Conservation (phyloP, 2,888 invertebrate species). For the Melanostoma mellinum region DNA sequence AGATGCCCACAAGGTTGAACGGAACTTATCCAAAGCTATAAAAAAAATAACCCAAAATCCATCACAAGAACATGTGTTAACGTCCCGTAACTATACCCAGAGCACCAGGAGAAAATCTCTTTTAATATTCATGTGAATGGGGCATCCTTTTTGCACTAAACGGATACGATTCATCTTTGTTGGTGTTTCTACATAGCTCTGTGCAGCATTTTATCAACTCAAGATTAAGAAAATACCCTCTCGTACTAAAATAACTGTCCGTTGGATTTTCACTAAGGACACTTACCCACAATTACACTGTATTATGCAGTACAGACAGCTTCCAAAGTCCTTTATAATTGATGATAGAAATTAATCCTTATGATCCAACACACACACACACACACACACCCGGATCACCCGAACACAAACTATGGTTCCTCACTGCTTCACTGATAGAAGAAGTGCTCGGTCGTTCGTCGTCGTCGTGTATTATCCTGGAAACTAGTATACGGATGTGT, state of each 20-base stretch:
- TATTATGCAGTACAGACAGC: slow-evolving; percentile 50
- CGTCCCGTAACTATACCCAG: slow-evolving; percentile 23
- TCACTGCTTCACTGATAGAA: background rate
- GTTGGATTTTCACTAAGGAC: slow-evolving; percentile 61
- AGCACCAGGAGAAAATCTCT: slow-evolving; percentile 28
- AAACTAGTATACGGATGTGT: slow-evolving; percentile 22
- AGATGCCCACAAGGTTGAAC: too few species aligned
- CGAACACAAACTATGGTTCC: slow-evolving; percentile 13
- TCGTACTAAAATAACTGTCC: slow-evolving; percentile 31
- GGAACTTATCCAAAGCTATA: background rate
- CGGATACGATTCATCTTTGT: slow-evolving; percentile 31
- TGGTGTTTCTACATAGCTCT: slow-evolving; percentile 8
- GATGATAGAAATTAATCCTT: slow-evolving; percentile 69
- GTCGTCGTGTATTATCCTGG: slow-evolving; percentile 3
- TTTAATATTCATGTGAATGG: slow-evolving; percentile 43
- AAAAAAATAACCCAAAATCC: slow-evolving; percentile 24
- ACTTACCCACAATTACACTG: slow-evolving; percentile 69
- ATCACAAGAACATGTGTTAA: slow-evolving; percentile 57
- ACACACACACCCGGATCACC: background rate
- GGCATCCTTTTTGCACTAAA: slow-evolving; percentile 22
- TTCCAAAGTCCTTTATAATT: slow-evolving; percentile 66
- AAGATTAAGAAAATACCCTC: slow-evolving; percentile 41
- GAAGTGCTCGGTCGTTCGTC: background rate
- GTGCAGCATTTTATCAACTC: slow-evolving; percentile 55
- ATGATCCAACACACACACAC: slow-evolving; percentile 23